These are phyloP conservation scores for Hypothenemus hampei DNA, from an alignment of 1,140 invertebrate genomes.

Conservation along the genomic window DNA sequence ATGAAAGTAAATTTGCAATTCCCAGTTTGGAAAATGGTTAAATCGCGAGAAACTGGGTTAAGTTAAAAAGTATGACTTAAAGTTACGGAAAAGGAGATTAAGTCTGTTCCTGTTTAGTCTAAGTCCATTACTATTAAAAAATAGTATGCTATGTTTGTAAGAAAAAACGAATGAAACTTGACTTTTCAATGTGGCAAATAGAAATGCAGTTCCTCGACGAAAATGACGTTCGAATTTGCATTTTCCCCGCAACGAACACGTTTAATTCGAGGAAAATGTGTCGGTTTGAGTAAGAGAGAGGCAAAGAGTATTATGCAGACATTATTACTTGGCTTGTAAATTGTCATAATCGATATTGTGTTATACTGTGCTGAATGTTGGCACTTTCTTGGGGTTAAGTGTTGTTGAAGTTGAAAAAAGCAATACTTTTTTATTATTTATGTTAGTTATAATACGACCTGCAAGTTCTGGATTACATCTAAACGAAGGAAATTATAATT, in stretches of 20 bases:
- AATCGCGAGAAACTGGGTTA: neutral
- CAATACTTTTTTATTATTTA: neutral
- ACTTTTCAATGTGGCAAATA: constrained; percentile 17
- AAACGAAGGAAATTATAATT: neutral
- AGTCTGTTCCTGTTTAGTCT: no score
- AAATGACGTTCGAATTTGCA: constrained; percentile 17
- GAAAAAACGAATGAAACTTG: no score
- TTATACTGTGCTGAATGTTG: neutral
- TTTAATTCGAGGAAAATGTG: constrained; percentile 19
- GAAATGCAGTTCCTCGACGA: constrained; percentile 3
- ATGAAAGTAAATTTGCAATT: neutral
- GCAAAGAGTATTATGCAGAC: constrained; percentile 13
- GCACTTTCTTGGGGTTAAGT: neutral
- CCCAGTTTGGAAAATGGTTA: neutral
- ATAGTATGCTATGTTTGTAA: no score
- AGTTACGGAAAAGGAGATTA: no score
- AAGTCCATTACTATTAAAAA: no score
- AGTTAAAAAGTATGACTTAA: no score
- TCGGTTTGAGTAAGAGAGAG: no score
- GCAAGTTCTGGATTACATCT: neutral
- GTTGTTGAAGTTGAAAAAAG: neutral
- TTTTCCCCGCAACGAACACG: constrained; percentile 8
- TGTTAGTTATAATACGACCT: neutral
- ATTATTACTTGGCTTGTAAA: constrained; percentile 2
- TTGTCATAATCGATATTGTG: constrained; percentile 4